Base-by-base conservation (phyloP, 2,888 invertebrate genomes). In the Ceratothoa steindachneri region DNA sequence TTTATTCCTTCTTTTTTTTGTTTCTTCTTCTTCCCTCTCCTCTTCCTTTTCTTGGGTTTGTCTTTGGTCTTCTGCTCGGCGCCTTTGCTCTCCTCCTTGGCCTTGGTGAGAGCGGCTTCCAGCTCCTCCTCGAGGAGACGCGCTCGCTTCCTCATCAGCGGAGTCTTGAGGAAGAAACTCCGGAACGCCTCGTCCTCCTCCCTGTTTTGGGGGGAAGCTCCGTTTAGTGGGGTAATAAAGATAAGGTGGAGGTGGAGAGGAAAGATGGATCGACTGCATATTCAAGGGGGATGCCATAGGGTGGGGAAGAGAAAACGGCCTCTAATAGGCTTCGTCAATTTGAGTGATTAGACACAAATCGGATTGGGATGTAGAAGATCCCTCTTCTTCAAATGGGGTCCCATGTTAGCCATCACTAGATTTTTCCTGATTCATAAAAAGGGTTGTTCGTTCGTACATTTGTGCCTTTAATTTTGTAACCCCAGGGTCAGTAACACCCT, bases 71-170 rank as follows among this genome's bases (percentile, higher is more conserved):
- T 55, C 24, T 55, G 55, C 19, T 55, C 55, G 5, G 24, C 19
- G 7, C 55, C 55, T 55, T 55, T 55, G 24, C 55, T 19, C 55
- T 55, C 55, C 24, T 7, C 55, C 55, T 55, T 55, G 5, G 55
- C 55, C 19, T 55, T 55, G 5, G 55, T 22, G 12, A 55, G 19
- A 55, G 55, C 55, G 5, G 55, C 55, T 22, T 55, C 55, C 19
- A 19, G 5, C 24, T 55, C 55, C 74, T 89, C 86, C 82, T 93
- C 93, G 0, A 91, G 83, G 0, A 88, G 89, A 81, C 89, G 89
- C 74, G 89, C 89, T 72, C 92, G 87, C 80, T 91, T 89, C 81
- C 90, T 89, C 51, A 92, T 93, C 79, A 93, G 87, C 0, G 95
- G 94, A 0, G 94, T 94, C 84, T 93, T 95, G 0, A 87, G 86